These are phyloP conservation scores for Hydraecia micacea DNA, from an alignment of 2,888 invertebrate genomes.

Conservation along the genomic window DNA sequence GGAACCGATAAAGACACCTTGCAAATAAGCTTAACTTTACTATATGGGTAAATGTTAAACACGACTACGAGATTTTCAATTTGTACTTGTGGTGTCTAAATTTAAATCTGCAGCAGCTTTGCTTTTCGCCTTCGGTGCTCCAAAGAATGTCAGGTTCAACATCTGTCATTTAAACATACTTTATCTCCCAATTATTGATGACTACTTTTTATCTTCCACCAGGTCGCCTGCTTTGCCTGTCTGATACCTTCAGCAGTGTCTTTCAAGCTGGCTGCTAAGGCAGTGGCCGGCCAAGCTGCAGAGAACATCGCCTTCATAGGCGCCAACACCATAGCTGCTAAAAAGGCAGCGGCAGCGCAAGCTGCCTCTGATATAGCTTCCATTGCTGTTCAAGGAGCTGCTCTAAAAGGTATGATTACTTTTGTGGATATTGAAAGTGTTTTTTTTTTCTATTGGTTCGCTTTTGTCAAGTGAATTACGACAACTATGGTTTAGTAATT, in stretches of 20 bases:
- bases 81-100: background rate
- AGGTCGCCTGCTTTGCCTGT: constrained; percentile 77
- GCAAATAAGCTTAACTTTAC: background rate
- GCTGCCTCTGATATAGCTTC: constrained; percentile 48
- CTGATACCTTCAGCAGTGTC: constrained; percentile 67
- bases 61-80: background rate
- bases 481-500: background rate
- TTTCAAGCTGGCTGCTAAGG: constrained; percentile 24
- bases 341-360: constrained; percentile 26
- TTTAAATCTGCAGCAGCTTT: background rate
- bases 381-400: constrained; percentile 24
- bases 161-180: background rate
- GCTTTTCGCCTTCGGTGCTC: background rate
- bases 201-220: background rate
- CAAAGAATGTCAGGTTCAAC: background rate
- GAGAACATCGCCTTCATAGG: constrained; percentile 17
- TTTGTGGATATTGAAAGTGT: background rate
- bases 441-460: no score
- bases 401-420: constrained; percentile 41
- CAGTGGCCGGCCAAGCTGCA: constrained; percentile 22
- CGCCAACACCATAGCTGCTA: constrained; percentile 15
- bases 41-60: background rate
- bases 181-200: background rate
- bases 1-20: background rate
- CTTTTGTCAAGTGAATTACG: background rate